Percentiles rank a stretch among this genome's conserved stretches.
Conservation (phyloP, 2,888 invertebrate genomes). For the Nineta flava region DNA sequence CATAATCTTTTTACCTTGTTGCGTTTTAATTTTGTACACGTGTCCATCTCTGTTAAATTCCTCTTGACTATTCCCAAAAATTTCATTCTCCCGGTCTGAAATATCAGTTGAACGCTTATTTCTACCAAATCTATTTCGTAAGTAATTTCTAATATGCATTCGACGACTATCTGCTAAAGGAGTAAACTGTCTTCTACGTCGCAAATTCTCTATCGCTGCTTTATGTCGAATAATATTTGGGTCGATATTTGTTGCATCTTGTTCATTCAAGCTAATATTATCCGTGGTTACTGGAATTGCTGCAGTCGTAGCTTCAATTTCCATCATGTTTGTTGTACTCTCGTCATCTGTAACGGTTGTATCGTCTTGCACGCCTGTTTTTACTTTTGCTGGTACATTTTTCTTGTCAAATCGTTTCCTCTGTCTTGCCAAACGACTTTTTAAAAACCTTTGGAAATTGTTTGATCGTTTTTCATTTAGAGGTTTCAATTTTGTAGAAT, state of each 20-base stretch:
- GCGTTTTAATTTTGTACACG: background rate
- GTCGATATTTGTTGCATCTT: background rate
- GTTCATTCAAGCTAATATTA: background rate
- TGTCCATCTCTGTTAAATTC: background rate
- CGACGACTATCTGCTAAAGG: background rate
- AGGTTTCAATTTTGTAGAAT: constrained; percentile 9
- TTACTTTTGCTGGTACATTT: background rate
- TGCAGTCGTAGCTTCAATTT: background rate
- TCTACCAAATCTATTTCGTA: background rate
- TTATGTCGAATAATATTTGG: background rate
- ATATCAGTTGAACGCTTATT: background rate
- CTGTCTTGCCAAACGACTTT: constrained; percentile 12
- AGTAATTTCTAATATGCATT: too few relatives aligned
- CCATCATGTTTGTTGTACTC: background rate
- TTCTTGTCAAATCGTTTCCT: constrained; percentile 8
- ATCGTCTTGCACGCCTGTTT: background rate
- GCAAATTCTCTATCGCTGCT: background rate
- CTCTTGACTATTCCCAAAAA: background rate
- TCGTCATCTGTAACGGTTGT: background rate
- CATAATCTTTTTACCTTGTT: background rate
- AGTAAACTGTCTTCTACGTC: background rate
- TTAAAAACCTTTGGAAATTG: constrained; percentile 13
- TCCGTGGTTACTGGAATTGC: too few relatives aligned
- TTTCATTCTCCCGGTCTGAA: constrained; percentile 1
- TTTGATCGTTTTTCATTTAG: constrained; percentile 9